A percentile compares a stretch with the other conserved stretches of the same genome.
phyloP scores from a whole-genome alignment of 2,113 vertebrate genomes.

The Parus major region DNA sequence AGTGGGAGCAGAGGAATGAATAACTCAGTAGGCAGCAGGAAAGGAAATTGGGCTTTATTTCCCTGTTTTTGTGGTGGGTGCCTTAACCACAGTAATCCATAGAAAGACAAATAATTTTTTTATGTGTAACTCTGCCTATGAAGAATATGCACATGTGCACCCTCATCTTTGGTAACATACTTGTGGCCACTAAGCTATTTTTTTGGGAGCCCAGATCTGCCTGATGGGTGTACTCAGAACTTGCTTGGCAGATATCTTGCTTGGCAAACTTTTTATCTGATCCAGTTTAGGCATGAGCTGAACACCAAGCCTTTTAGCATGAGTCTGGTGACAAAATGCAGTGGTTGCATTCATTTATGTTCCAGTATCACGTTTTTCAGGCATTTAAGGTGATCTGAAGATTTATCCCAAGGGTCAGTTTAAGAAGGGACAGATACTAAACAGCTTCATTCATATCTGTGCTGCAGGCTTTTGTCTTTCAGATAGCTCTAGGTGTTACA shows the following conservation, averaged over 20 bases:
- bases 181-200: background rate
- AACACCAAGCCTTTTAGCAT: background rate
- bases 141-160: background rate
- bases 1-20: background rate
- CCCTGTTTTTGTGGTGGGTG: background rate
- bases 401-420: background rate
- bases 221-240: background rate
- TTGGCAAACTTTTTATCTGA: background rate
- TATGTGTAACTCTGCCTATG: background rate
- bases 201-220: background rate
- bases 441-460: background rate
- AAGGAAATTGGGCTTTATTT: background rate
- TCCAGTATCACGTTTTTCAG: background rate
- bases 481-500: background rate
- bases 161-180: background rate
- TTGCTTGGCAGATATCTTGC: background rate
- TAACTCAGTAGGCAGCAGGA: background rate
- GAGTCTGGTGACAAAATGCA: background rate
- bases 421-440: background rate
- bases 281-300: background rate
- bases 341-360: fast-evolving
- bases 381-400: background rate
- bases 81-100: background rate
- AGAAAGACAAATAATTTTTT: background rate
- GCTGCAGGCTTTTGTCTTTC: background rate